phyloP scores from a whole-genome alignment of 2,113 vertebrate genomes.

The Barnardius zonarius region DNA sequence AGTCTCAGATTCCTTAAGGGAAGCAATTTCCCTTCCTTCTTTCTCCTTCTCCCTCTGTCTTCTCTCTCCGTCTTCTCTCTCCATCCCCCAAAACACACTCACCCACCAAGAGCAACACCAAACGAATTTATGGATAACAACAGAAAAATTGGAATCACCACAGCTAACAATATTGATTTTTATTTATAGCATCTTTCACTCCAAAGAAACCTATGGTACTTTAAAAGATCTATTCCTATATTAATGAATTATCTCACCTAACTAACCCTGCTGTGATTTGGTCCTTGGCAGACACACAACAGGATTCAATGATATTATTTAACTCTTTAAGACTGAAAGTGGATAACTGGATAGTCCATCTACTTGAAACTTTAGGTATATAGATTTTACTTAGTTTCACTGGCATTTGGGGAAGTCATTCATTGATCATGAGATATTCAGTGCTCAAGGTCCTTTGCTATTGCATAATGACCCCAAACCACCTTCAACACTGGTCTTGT shows the following conservation, averaged over 20 bases:
- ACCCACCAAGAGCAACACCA: neutral
- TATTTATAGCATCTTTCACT: neutral
- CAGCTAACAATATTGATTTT: neutral
- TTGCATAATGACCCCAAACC: neutral
- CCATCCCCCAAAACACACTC: neutral
- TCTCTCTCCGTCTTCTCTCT: neutral
- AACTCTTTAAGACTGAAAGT: neutral
- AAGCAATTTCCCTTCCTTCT: neutral
- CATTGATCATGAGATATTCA: neutral
- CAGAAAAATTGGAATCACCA: neutral
- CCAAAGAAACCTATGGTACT: neutral
- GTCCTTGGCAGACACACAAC: neutral
- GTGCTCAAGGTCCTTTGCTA: neutral
- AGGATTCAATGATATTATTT: neutral
- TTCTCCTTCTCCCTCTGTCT: neutral
- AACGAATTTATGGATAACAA: neutral
- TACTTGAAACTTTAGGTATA: neutral
- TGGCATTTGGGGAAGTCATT: neutral
- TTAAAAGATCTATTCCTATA: neutral
- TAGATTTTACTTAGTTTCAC: neutral
- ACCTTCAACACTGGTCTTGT: neutral
- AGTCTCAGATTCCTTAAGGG: neutral
- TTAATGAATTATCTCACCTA: neutral
- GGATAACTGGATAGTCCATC: neutral
- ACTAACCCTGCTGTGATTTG: neutral